Conservation (phyloP, 1,140 invertebrate genomes). For the Drosophila repleta region DNA sequence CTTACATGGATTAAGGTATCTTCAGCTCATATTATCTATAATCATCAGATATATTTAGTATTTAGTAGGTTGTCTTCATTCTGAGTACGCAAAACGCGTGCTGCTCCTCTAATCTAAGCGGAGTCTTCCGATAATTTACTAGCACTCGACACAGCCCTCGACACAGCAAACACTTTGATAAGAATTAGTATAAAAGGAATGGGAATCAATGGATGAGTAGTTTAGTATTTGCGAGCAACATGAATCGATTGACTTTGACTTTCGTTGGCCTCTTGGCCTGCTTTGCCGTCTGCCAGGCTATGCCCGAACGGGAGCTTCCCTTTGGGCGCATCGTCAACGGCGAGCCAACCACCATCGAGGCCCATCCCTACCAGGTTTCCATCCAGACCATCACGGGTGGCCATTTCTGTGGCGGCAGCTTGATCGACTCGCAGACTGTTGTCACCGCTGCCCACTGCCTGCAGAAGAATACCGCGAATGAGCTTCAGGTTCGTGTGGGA, state of each 20-base stretch:
- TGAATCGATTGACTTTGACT: constrained; percentile 58
- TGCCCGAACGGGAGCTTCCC: constrained; percentile 55
- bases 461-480: constrained; percentile 42
- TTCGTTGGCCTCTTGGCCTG: constrained; percentile 50
- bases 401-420: constrained; percentile 86
- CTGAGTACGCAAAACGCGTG: too few species aligned
- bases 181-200: constrained; percentile 50
- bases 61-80: too few species aligned
- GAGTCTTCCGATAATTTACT: constrained; percentile 11
- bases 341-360: constrained; percentile 46
- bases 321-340: constrained; percentile 72
- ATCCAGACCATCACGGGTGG: constrained; percentile 56
- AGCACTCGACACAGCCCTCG: too few species aligned
- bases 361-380: constrained; percentile 67
- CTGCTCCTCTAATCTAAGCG: too few species aligned
- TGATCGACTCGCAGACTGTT: constrained; percentile 84
- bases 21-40: too few species aligned
- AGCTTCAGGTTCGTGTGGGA: constrained; percentile 66
- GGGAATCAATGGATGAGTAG: not conserved
- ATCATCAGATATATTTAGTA: too few species aligned
- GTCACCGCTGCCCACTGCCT: constrained; percentile 87
- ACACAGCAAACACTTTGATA: constrained; percentile 28
- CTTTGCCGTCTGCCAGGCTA: constrained; percentile 25
- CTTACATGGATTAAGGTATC: too few species aligned
- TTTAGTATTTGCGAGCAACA: constrained; percentile 47